Evolutionary conservation across 2,113 vertebrate species (phyloP), one percentile per base, ranked within the genome.

Genomic region (Hippocampus abdominalis): DNA sequence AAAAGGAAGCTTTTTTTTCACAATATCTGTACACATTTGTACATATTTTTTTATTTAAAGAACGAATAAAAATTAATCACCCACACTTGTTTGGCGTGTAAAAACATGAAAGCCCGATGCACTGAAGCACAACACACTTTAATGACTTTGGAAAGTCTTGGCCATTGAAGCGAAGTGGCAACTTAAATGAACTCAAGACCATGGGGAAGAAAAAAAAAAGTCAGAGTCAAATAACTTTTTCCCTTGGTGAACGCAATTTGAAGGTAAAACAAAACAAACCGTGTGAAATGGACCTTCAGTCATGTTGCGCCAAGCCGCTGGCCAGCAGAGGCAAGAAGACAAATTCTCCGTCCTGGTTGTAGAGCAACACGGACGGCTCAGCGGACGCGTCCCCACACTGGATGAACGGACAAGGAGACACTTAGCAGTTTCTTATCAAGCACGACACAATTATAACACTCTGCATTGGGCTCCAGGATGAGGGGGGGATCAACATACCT

Each of bases 281-380:
- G 16, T 60, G 27, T 32, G 2, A 6, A 18, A 16, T 27, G n/a
- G 63, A 46, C 8, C 42, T 59, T 86, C 70, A 89, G 3, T 93
- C 92, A 3, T 87, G 73, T 27, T 94, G 93, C 2, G 94, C 96
- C 27, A 98, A 90, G 62, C 95, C 95, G 71, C 90, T 89, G 82
- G 84, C 89, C 79, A 98, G 76, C 75, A 99, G 89, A 40, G 93
- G 89, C 81, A 89, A 86, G 32, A 96, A 93, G 63, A 97, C 82
- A 10, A 92, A 80, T 16, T 76, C 81, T 57, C 88, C 83, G 0
- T 92, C 87, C 57, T 81, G 16, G 53, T 92, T 87, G 79, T 93
- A 95, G 72, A 99, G 88, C 36, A 82, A 87, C 79, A 97, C 89
- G 0, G 80, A 91, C 53, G 91, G 74, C 69, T 95, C 91, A 2